Conservation (phyloP, 2,797 vertebrate species). For the Gymnopithys bicolor region DNA sequence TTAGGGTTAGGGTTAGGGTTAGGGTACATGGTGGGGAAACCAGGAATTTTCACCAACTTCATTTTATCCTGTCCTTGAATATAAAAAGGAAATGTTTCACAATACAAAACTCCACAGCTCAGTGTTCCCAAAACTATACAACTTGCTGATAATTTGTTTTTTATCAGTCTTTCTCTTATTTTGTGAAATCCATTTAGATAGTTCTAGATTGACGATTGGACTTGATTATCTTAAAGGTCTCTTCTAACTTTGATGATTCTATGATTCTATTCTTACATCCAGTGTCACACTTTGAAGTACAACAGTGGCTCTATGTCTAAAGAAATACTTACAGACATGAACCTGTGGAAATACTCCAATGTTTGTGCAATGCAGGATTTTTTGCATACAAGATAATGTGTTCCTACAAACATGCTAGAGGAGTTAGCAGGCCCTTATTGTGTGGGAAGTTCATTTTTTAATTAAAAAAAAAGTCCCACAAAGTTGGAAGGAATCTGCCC, state of each 20-base stretch:
- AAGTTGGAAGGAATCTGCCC: neutral
- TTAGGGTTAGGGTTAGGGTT: too few species aligned
- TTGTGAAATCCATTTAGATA: neutral
- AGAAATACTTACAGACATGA: neutral
- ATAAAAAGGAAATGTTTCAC: neutral
- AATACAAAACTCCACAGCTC: accelerated
- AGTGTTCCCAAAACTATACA: neutral
- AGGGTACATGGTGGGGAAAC: neutral
- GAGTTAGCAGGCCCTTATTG: neutral
- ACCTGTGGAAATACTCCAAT: neutral
- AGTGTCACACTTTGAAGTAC: neutral
- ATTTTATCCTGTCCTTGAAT: neutral
- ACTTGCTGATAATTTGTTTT: neutral
- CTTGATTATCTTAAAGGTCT: neutral
- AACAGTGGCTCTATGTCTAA: neutral
- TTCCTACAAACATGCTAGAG: neutral
- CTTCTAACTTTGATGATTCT: neutral
- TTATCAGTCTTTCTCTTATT: neutral
- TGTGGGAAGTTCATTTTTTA: neutral
- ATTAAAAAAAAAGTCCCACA: neutral
- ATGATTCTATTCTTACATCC: neutral
- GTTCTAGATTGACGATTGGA: neutral
- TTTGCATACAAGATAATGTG: neutral
- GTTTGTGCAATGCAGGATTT: neutral
- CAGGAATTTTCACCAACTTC: neutral